Percentiles rank a stretch among this genome's conserved stretches.
Evolutionary conservation across 1,140 invertebrate species (phyloP).

Genomic region (Meteorus sp.): DNA sequence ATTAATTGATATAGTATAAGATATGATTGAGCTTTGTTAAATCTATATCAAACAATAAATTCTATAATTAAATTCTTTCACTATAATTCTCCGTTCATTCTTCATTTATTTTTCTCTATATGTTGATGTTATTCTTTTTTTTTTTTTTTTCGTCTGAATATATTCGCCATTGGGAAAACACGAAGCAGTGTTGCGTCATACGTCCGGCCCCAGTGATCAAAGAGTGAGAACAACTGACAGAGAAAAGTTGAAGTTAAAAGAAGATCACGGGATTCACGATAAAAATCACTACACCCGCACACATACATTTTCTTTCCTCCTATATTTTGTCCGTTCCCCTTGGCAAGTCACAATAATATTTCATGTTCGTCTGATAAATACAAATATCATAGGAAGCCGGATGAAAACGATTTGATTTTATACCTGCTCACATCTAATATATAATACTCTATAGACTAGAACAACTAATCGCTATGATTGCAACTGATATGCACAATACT

Average conservation of each 20-base stretch:
- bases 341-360: slow-evolving; percentile 13
- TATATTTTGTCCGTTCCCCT: too few species aligned
- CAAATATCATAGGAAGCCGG: slow-evolving; percentile 13
- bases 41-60: too few species aligned
- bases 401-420: slow-evolving; percentile 12
- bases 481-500: too few species aligned
- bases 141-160: background rate
- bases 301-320: background rate
- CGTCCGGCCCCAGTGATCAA: background rate
- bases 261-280: slow-evolving; percentile 7
- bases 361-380: slow-evolving; percentile 6
- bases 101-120: too few species aligned
- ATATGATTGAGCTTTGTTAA: too few species aligned
- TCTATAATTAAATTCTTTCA: too few species aligned
- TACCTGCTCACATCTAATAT: background rate
- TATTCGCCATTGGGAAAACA: background rate
- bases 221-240: background rate
- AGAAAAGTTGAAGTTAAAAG: slow-evolving; percentile 7
- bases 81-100: too few species aligned
- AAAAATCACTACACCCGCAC: slow-evolving; percentile 1
- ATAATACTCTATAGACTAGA: too few species aligned
- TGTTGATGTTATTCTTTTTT: background rate
- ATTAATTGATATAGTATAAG: too few species aligned
- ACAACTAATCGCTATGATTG: too few species aligned
- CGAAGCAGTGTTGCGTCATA: background rate